Conservation (phyloP, 1,140 invertebrate species). For the Leptopilina boulardi region DNA sequence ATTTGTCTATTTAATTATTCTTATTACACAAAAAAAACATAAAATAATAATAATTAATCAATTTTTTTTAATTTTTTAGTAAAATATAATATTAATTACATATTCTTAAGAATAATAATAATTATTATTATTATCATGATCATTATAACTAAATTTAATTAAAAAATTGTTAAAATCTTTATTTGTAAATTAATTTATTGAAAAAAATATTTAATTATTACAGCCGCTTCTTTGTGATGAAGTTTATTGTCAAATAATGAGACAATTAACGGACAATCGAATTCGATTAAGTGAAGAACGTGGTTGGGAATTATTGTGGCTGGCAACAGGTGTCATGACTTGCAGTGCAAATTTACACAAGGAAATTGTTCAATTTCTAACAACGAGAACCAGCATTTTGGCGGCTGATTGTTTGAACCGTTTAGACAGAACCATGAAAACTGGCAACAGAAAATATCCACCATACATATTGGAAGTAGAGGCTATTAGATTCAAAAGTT, state of each 20-base stretch:
- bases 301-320: conserved; percentile 96
- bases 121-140: too few species aligned
- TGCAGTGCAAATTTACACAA: conserved; percentile 80
- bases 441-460: conserved; percentile 89
- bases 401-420: conserved; percentile 89
- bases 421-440: conserved; percentile 86
- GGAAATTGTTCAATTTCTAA: conserved; percentile 85
- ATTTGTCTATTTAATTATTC: conserved; percentile 31
- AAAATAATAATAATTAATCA: too few species aligned
- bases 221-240: conserved; percentile 90
- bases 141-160: too few species aligned
- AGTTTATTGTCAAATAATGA: conserved; percentile 95
- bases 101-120: too few species aligned
- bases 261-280: conserved; percentile 93
- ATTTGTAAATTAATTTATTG: too few species aligned
- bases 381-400: conserved; percentile 85
- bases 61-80: too few species aligned
- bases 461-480: conserved; percentile 96
- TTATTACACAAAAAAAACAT: too few species aligned
- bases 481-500: conserved; percentile 94
- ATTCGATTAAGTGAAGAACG: conserved; percentile 89
- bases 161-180: too few species aligned
- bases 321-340: conserved; percentile 90
- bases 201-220: conserved; percentile 13
- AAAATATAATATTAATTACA: too few species aligned